phyloP scores from a whole-genome alignment of 1,140 invertebrate genomes.

The Eubasilissa regina region DNA sequence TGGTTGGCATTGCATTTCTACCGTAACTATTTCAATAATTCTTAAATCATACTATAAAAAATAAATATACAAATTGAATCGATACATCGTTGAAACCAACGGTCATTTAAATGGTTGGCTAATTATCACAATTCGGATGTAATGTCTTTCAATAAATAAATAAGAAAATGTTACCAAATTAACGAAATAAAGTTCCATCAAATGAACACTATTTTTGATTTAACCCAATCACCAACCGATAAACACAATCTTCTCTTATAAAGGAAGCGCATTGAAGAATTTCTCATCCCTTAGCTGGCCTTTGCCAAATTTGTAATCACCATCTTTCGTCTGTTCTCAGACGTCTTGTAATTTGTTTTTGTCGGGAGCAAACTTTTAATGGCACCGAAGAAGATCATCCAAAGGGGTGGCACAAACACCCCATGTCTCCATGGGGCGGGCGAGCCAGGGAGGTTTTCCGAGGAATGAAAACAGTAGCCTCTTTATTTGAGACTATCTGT shows the following conservation, averaged over 20 bases:
- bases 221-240: neutral
- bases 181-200: no score
- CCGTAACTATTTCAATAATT: no score
- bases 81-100: no score
- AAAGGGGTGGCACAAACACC: slow-evolving; percentile 5
- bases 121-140: no score
- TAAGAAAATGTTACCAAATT: no score
- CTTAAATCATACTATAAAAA: no score
- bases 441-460: neutral
- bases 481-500: neutral
- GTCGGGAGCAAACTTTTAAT: slow-evolving; percentile 55
- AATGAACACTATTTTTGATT: neutral
- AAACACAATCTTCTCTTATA: slow-evolving; percentile 12
- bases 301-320: slow-evolving; percentile 50
- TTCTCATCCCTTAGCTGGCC: slow-evolving; percentile 14
- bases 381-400: slow-evolving; percentile 43
- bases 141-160: no score
- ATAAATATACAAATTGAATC: no score
- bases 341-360: slow-evolving; percentile 56
- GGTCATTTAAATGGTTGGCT: no score
- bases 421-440: neutral
- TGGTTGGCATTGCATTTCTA: no score
- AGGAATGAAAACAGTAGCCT: slow-evolving; percentile 5
- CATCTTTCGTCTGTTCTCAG: slow-evolving; percentile 41
- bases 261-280: neutral